Conservation (phyloP, 2,888 invertebrate genomes). For the Drosophila meridiana region DNA sequence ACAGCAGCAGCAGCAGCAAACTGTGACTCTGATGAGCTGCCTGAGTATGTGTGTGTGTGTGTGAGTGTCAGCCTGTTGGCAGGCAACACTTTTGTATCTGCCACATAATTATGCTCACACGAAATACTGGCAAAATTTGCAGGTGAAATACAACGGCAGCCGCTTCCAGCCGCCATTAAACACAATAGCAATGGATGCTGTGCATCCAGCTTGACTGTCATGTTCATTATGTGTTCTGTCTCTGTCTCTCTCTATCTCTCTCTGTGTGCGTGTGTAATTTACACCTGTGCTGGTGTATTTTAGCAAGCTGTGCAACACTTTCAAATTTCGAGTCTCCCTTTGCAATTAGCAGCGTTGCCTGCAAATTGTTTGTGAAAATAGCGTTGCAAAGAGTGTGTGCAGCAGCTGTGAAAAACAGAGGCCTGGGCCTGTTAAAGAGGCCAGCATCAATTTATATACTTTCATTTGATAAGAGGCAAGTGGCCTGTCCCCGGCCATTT, state of each 20-base stretch:
- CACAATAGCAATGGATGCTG: conserved; percentile 46
- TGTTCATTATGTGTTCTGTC: conserved; percentile 52
- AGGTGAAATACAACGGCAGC: conserved; percentile 60
- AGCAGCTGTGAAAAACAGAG: conserved; percentile 49
- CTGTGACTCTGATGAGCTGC: conserved; percentile 41
- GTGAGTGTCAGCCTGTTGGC: conserved; percentile 40
- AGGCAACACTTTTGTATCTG: conserved; percentile 58
- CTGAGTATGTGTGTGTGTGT: conserved; percentile 5
- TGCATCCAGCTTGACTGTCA: conserved; percentile 40
- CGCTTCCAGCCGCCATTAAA: conserved; percentile 28
- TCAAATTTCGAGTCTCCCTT: conserved; percentile 49
- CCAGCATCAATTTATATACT: conserved; percentile 65
- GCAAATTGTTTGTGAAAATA: conserved; percentile 73
- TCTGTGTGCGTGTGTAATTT: conserved; percentile 38
- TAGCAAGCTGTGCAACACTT: conserved; percentile 38
- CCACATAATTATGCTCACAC: conserved; percentile 76
- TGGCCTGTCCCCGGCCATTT: conserved; percentile 53
- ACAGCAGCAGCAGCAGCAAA: conserved; percentile 20
- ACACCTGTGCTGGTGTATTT: conserved; percentile 36
- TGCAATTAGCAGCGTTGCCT: conserved; percentile 67
- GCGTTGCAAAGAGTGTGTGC: conserved; percentile 24
- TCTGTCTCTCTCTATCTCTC: background rate
- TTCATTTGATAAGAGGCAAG: conserved; percentile 75
- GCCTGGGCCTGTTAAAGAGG: conserved; percentile 18
- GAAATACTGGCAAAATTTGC: conserved; percentile 64